phyloP scores from a whole-genome alignment of 2,888 invertebrate genomes.

The Parasteatoda lunata region DNA sequence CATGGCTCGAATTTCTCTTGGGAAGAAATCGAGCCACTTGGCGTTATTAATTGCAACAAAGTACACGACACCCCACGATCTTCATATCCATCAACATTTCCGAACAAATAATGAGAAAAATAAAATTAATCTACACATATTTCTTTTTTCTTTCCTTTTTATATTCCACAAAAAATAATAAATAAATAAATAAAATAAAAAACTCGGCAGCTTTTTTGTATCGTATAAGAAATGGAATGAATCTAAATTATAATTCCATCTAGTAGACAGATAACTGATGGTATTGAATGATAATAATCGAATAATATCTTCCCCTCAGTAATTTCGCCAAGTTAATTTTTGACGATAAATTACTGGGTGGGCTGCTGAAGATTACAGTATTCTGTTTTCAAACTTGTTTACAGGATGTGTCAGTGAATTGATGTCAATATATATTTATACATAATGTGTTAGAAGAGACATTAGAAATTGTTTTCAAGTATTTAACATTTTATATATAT shows the following conservation, averaged over 20 bases:
- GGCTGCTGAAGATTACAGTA: constrained; percentile 5
- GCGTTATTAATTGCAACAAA: constrained; percentile 30
- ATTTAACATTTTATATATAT: neutral
- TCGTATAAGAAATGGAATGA: constrained; percentile 3
- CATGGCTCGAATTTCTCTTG: neutral
- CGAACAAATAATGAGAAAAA: neutral
- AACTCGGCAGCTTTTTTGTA: neutral
- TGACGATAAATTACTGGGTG: neutral
- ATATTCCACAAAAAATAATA: neutral
- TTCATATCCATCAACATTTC: constrained; percentile 22
- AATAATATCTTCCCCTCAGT: neutral
- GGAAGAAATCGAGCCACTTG: constrained; percentile 6
- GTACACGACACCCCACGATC: constrained; percentile 32
- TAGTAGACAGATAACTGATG: neutral
- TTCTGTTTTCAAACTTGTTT: neutral
- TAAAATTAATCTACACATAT: neutral
- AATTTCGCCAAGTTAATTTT: neutral
- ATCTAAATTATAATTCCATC: constrained; percentile 35
- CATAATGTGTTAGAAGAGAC: no score
- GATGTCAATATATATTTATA: no score
- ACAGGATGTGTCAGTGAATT: neutral
- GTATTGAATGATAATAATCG: neutral
- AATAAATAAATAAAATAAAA: neutral
- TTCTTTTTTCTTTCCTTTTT: neutral
- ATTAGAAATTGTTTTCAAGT: neutral